Evolutionary conservation across 2,113 vertebrate species (phyloP).

Genomic region (Rostratula benghalensis): DNA sequence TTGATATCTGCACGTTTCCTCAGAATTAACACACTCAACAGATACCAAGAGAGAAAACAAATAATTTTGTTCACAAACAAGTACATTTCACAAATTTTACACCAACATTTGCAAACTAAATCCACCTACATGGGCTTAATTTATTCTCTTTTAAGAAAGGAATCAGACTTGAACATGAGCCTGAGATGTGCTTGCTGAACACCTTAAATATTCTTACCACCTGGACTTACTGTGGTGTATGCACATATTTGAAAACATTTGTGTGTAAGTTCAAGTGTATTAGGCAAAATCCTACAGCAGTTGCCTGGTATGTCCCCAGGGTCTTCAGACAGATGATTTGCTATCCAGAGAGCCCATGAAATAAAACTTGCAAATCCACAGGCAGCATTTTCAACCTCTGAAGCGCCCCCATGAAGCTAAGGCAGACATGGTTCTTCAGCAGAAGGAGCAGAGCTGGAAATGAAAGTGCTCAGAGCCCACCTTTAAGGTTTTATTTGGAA

Average conservation of each 20-base stretch:
- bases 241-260: neutral
- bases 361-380: neutral
- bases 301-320: neutral
- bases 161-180: neutral
- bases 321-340: neutral
- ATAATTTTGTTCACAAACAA: neutral
- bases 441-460: neutral
- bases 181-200: neutral
- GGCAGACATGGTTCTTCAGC: neutral
- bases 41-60: constrained; percentile 6
- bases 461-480: neutral
- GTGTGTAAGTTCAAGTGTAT: neutral
- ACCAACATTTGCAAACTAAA: neutral
- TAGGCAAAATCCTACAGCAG: neutral
- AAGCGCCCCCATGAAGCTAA: neutral
- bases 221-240: neutral
- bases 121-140: neutral
- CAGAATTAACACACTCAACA: neutral
- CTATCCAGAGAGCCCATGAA: neutral
- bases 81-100: neutral
- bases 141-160: constrained; percentile 8
- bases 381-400: neutral
- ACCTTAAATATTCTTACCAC: neutral
- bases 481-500: neutral
- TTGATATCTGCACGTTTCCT: neutral